Conservation (phyloP, 2,113 vertebrate genomes). For the Ceyx melanurus region DNA sequence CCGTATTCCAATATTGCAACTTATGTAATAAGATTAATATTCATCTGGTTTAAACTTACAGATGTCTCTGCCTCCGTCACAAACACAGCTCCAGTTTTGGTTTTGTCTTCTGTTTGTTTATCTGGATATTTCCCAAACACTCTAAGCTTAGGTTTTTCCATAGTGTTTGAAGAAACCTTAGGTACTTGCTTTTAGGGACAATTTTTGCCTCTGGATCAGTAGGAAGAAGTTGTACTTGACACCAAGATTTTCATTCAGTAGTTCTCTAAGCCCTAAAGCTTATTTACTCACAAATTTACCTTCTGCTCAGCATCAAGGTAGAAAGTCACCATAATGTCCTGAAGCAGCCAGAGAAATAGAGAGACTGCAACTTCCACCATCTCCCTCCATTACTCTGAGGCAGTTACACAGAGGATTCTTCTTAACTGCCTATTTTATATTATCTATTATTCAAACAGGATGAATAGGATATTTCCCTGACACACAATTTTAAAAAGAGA, state of each 20-base stretch:
- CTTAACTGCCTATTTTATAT: neutral
- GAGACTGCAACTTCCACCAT: neutral
- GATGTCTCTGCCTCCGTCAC: neutral
- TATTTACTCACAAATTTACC: neutral
- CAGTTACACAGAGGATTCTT: neutral
- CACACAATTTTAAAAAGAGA: neutral
- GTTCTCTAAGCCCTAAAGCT: neutral
- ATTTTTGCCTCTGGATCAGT: neutral
- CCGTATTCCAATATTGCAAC: neutral
- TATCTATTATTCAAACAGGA: neutral
- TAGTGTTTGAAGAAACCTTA: neutral
- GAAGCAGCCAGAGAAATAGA: neutral
- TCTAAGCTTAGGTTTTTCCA: neutral
- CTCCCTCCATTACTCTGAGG: neutral
- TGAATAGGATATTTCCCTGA: neutral
- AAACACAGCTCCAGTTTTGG: neutral
- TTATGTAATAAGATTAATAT: neutral
- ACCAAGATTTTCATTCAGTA: neutral
- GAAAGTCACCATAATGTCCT: neutral
- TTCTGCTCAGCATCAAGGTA: neutral
- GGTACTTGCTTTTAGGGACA: neutral
- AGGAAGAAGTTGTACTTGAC: neutral
- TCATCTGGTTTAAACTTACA: neutral
- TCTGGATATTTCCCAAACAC: neutral
- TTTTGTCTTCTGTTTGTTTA: no score